Evolutionary conservation across 2,888 invertebrate species (phyloP), one percentile per base, ranked within the genome.

Genomic region (Lasioglossum malachurum): DNA sequence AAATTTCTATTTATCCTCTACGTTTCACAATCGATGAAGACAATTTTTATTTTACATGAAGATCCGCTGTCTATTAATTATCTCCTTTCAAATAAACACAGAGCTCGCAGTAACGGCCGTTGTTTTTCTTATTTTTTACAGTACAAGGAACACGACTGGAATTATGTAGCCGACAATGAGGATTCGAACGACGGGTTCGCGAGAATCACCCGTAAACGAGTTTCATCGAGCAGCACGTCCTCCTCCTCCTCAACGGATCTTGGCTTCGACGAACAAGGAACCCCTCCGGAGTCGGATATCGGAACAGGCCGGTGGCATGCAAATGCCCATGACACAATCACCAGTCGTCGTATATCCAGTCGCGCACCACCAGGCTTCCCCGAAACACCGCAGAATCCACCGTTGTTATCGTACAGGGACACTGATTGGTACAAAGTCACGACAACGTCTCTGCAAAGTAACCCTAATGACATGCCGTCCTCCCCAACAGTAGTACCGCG

Each of bases 311-410:
- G 7, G 31, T 57, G 46, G 67, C 14, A 31, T 12, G 16, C 4
- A 0, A n/a, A 60, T 8, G 27, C 35, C 0, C 2, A 10, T 1
- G 46, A 73, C 8, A 12, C 0, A 0, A 14, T 10, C 19, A 60
- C 7, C 8, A n/a, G 5, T 46, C 10, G 2, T 19, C 23, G n/a
- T 19, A 4, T 1, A 1, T 27, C n/a, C 10, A 44, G 2, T 8
- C 78, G 84, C 3, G 14, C 83, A 4, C 85, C 83, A 4, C 87
- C 88, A n/a, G 85, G 81, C 16, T 88, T 83, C 19, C 82, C 85
- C 0, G 0, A 75, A 46, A 0, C 69, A 7, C 87, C 83, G 14
- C 85, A 83, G 49, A 57, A 87, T 69, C 77, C 83, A 5, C 81
- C 85, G 31, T 1, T 80, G 16, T 27, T 16, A 4, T 4, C 67